phyloP scores from a whole-genome alignment of 2,888 invertebrate species.

The Drosophila anceps region DNA sequence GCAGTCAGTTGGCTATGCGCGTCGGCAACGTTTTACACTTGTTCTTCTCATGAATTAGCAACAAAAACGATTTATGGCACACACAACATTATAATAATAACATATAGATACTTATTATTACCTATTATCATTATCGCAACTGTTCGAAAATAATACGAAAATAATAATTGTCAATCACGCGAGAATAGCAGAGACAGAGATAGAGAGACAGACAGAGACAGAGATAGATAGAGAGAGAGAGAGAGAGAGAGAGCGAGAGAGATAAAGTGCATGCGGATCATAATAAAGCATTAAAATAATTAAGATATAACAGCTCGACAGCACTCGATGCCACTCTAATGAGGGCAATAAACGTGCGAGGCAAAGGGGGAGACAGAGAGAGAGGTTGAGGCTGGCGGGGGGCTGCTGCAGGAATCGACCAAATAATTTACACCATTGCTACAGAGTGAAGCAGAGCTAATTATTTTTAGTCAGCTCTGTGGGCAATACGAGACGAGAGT shows the following conservation, averaged over 20 bases:
- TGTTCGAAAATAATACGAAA: constrained; percentile 45
- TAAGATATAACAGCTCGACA: constrained; percentile 66
- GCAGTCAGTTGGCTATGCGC: background rate
- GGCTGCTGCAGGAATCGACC: background rate
- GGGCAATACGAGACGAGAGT: constrained; percentile 3
- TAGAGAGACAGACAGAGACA: constrained; percentile 36
- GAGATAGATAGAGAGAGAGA: background rate
- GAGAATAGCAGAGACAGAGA: constrained; percentile 34
- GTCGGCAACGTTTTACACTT: background rate
- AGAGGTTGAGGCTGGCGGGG: constrained; percentile 1
- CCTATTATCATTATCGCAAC: constrained; percentile 68
- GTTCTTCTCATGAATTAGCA: constrained; percentile 61
- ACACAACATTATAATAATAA: constrained; percentile 48
- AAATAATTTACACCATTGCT: constrained; percentile 75
- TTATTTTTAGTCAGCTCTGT: constrained; percentile 36
- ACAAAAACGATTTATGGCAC: constrained; percentile 59
- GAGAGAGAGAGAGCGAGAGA: too few species aligned
- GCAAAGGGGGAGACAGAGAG: background rate
- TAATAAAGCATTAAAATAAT: constrained; percentile 77
- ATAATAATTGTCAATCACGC: constrained; percentile 71
- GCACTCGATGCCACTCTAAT: constrained; percentile 39
- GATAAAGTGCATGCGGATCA: constrained; percentile 50
- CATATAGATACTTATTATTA: constrained; percentile 46
- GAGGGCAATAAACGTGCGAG: constrained; percentile 54
- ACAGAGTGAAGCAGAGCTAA: constrained; percentile 57